Conservation (phyloP, 53 echinoderm and acorn worm species). For the Mesocentrotus franciscanus region DNA sequence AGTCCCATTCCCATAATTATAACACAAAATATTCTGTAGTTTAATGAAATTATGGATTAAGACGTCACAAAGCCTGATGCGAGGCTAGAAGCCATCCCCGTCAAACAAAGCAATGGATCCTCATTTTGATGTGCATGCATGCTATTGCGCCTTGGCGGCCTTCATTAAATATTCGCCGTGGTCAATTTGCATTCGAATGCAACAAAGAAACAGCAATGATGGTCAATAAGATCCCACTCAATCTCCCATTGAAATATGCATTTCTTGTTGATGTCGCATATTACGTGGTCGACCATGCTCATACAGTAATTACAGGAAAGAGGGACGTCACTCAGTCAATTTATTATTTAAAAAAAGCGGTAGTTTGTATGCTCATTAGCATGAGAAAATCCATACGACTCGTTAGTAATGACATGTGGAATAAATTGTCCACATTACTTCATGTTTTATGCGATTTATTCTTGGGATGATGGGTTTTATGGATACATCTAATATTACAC, state of each 20-base stretch:
- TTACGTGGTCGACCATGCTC: background rate
- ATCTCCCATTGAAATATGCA: conserved; percentile 7
- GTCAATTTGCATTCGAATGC: conserved; percentile 35
- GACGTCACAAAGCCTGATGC: background rate
- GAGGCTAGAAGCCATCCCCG: background rate
- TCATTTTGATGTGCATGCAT: conserved; percentile 33
- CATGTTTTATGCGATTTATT: background rate
- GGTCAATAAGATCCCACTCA: background rate
- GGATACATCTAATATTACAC: background rate
- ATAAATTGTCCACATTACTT: background rate
- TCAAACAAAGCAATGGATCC: conserved; percentile 24
- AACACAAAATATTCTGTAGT: background rate
- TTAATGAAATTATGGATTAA: background rate
- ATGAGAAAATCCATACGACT: conserved; percentile 7
- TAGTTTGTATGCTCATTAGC: conserved; percentile 10
- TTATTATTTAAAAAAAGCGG: background rate
- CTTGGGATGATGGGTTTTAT: background rate
- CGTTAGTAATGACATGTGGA: background rate
- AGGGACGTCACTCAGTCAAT: background rate
- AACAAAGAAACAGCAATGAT: conserved; percentile 24
- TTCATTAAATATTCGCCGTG: conserved; percentile 44
- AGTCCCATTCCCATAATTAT: background rate
- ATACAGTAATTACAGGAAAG: background rate
- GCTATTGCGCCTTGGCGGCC: background rate
- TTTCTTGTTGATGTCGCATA: background rate